Percentiles rank a stretch among this genome's conserved stretches.
Conservation (phyloP, 1,140 invertebrate genomes). For the Asobara japonica region DNA sequence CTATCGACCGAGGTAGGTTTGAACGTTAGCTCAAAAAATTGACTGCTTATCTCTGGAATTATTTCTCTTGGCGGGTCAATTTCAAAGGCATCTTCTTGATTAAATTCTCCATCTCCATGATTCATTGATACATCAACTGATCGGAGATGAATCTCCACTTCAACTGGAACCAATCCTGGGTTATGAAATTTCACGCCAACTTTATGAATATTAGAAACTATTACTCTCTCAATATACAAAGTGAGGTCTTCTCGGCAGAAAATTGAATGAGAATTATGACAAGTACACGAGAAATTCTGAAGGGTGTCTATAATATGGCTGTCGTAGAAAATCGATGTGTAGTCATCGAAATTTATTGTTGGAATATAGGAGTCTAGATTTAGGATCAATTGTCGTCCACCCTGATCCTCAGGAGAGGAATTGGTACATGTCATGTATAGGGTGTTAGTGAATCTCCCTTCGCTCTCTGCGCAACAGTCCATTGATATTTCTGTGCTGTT, state of each 20-base stretch:
- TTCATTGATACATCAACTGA: conserved; percentile 29
- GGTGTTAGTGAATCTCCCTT: conserved; percentile 38
- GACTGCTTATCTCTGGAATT: conserved; percentile 44
- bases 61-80: conserved; percentile 38
- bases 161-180: conserved; percentile 41
- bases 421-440: conserved; percentile 38
- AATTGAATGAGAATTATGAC: conserved; percentile 41
- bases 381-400: conserved; percentile 38
- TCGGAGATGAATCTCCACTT: conserved; percentile 38
- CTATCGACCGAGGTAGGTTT: conserved; percentile 43
- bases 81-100: conserved; percentile 37
- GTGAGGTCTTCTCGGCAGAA: conserved; percentile 44
- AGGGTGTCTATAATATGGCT: conserved; percentile 47
- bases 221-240: conserved; percentile 46
- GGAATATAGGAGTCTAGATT: conserved; percentile 43
- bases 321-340: conserved; percentile 49
- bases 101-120: neutral
- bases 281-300: conserved; percentile 43
- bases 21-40: conserved; percentile 48
- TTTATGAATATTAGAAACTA: conserved; percentile 37
- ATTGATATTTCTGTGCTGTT: conserved; percentile 39
- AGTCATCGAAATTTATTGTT: conserved; percentile 47
- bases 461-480: conserved; percentile 40
- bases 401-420: conserved; percentile 31
- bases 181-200: conserved; percentile 46